Base-by-base conservation (phyloP, 2,888 invertebrate species). In the Drosophila nr. fundita region DNA sequence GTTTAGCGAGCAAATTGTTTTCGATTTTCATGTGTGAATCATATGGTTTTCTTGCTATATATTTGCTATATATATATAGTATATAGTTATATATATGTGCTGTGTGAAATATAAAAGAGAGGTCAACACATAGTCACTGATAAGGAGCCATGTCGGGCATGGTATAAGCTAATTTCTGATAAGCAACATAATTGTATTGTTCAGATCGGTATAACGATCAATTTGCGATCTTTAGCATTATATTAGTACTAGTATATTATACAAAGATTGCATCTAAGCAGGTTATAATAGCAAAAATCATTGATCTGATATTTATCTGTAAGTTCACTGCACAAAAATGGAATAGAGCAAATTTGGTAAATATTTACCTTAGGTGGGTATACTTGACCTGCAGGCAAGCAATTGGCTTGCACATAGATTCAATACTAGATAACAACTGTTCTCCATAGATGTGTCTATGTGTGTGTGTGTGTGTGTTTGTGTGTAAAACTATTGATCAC, bases 341-440 rank as follows among this genome's bases (percentile, higher is more conserved):
- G 2, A 53, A 21, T 57, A 34, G n/a, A 24, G 42, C 38, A n/a
- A 30, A 36, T 15, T 21, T 29, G 24, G 30, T 40, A 45, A 45
- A 55, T 60, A 65, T 36, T 48, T 21, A 29, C n/a, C 15, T 18
- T 10, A 38, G 11, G 29, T 29, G 34, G 40, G 45, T 32, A 50
- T 42, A 62, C 79, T 69, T 60, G 57, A 63, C 40, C 62, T 36
- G 38, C 57, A 29, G 30, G 54, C 58, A 65, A 76, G 60, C 38
- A 63, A 80, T 60, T 52, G 55, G 27, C 65, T 42, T 52, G 18
- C 34, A 48, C 24, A 27, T n/a, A 61, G 54, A 54, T 68, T 61
- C 50, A 68, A 49, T 50, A 53, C 40, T n/a, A 38, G 77, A 86
- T 80, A 81, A 76, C 58, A n/a, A 30, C 24, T 30, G 7, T 4